Percentiles rank a stretch among this genome's conserved stretches.
Evolutionary conservation across 2,888 invertebrate genomes (phyloP).

Genomic region (Cephonodes hylas): DNA sequence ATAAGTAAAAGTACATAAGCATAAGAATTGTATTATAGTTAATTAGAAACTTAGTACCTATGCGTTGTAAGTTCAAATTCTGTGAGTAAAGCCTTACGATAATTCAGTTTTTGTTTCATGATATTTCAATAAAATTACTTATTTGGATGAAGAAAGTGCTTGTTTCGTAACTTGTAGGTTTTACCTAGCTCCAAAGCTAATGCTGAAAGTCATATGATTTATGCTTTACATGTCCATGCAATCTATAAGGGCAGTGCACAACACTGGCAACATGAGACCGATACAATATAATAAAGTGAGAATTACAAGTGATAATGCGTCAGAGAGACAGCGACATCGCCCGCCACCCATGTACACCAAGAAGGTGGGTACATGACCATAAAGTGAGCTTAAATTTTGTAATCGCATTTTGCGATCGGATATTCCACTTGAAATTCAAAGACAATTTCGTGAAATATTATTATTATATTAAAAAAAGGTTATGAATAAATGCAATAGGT

Average conservation of each 20-base stretch:
- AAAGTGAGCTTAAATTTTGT: neutral
- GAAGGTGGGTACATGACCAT: neutral
- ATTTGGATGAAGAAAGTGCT: too few species aligned
- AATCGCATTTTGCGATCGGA: neutral
- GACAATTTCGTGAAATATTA: neutral
- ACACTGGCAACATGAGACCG: neutral
- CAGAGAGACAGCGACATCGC: neutral
- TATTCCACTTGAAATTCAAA: neutral
- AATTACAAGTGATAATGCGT: slow-evolving; percentile 1
- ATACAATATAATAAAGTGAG: slow-evolving; percentile 8
- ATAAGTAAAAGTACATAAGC: too few species aligned
- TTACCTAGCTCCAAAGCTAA: neutral
- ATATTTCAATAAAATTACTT: too few species aligned
- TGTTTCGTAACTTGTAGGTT: too few species aligned
- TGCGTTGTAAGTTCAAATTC: too few species aligned
- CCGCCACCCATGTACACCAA: neutral
- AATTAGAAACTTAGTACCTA: too few species aligned
- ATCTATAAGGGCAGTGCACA: neutral
- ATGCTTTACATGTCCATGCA: neutral
- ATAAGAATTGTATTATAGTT: too few species aligned
- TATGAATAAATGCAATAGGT: neutral
- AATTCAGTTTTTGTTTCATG: too few species aligned
- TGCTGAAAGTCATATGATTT: neutral
- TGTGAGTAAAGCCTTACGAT: too few species aligned
- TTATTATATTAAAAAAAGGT: neutral